Evolutionary conservation across 2,888 invertebrate genomes (phyloP).

Genomic region (Vanessa cardui): DNA sequence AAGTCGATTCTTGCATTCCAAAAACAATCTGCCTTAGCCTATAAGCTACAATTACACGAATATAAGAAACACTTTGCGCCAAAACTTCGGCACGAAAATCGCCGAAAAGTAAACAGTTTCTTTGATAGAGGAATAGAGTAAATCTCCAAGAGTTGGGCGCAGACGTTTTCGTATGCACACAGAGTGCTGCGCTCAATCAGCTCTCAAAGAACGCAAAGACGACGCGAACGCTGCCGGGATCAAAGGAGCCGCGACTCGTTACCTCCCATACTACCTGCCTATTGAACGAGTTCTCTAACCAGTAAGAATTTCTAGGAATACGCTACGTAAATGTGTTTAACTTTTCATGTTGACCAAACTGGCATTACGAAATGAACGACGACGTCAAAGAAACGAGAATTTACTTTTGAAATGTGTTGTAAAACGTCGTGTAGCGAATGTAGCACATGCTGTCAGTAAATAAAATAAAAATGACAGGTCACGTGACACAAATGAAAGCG

Average conservation of each 20-base stretch:
- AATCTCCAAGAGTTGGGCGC: constrained; percentile 57
- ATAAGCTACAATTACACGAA: background rate
- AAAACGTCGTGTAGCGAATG: background rate
- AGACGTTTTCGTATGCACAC: constrained; percentile 77
- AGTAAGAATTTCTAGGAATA: constrained; percentile 23
- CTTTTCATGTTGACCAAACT: constrained; percentile 32
- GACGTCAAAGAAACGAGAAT: constrained; percentile 26
- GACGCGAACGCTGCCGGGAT: constrained; percentile 48
- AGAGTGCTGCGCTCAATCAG: constrained; percentile 77
- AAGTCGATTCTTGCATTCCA: background rate
- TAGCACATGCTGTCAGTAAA: background rate
- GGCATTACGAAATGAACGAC: constrained; percentile 25
- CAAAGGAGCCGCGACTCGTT: constrained; percentile 34
- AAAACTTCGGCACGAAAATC: constrained; percentile 10
- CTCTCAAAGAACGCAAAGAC: constrained; percentile 72
- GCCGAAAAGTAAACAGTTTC: constrained; percentile 20
- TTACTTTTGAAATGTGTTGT: constrained; percentile 11
- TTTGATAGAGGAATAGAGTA: constrained; percentile 48
- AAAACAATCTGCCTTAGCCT: background rate
- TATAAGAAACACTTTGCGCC: background rate
- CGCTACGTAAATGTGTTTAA: constrained; percentile 24
- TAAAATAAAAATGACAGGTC: too few relatives aligned
- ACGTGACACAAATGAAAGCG: too few relatives aligned
- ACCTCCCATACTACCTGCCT: constrained; percentile 25
- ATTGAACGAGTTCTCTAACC: constrained; percentile 20